Evolutionary conservation across 2,888 invertebrate genomes (phyloP), one percentile per base, ranked within the genome.

Genomic region (Pristionchus japonicus): DNA sequence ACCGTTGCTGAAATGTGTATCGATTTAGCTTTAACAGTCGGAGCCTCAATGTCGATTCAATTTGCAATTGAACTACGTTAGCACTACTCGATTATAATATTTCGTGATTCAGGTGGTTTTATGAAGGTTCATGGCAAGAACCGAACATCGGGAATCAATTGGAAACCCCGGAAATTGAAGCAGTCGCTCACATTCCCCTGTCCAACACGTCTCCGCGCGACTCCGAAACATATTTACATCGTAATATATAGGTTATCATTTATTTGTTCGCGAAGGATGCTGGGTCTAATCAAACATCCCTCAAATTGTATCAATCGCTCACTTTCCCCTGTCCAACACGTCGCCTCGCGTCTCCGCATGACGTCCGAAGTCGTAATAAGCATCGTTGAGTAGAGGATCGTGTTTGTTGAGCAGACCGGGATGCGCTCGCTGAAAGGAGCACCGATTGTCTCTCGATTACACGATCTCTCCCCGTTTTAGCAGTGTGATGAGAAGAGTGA

Each of bases 371-470:
- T 47, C 77, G n/a, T 77, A 77, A 43, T 77, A 77, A n/a, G 77
- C 77, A 27, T 77, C 77, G 43, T 77, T 77, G 43, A 77, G 77
- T 43, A 77, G n/a, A 4, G 77, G 77, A 27, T 77, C 77, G 43
- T 77, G 40, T 40, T 77, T 77, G 77, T 77, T 77, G 77, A 43
- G 77, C 40, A 77, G 43, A 77, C 77, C 77, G 13, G 77, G 77
- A 77, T 77, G 77, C 27, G 77, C 77, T 23, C 77, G 77, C 77
- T 77, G 40, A 2, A 74, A 37, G 9, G 34, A 34, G 34, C 31
- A 67, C 43, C 43, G 43, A 43, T 11, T 43, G 7, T 43, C 43
- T 43, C 43, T 11, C 6, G 11, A 9, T 43, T 11, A 11, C 43
- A 6, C 43, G 11, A 6, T 43, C 7, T 43, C 43, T 43, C 43